Conservation (phyloP, 1,140 invertebrate species). For the Samia ricini region DNA sequence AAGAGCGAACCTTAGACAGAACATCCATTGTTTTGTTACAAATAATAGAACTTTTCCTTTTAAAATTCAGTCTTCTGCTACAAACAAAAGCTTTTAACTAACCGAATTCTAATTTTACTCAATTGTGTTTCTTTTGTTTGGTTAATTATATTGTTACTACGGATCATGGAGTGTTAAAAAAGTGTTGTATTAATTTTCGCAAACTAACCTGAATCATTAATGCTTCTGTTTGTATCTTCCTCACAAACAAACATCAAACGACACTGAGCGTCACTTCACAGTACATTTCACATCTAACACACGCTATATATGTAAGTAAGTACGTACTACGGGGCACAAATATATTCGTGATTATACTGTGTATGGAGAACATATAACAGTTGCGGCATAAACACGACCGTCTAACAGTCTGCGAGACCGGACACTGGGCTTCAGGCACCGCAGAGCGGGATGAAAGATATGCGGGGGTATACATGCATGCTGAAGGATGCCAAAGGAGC, state of each 20-base stretch:
- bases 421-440: conserved; percentile 64
- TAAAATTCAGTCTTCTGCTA: not conserved
- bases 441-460: conserved; percentile 71
- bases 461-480: conserved; percentile 60
- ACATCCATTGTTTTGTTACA: conserved; percentile 1
- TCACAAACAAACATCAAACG: conserved; percentile 55
- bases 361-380: conserved; percentile 22
- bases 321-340: conserved; percentile 47
- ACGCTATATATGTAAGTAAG: conserved; percentile 43
- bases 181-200: conserved; percentile 13
- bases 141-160: conserved; percentile 11
- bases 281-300: conserved; percentile 64
- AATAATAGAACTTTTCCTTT: not conserved
- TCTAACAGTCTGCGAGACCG: conserved; percentile 56
- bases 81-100: not conserved
- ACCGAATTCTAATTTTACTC: conserved; percentile 5
- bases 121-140: conserved; percentile 13
- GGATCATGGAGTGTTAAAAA: not conserved
- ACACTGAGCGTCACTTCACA: conserved; percentile 58
- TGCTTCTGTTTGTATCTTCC: conserved; percentile 38
- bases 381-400: conserved; percentile 54
- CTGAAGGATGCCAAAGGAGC: conserved; percentile 74
- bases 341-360: conserved; percentile 41
- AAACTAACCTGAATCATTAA: conserved; percentile 74
- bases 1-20: not conserved